Evolutionary conservation across 64 coral and sea anemone genomes (phyloP), one percentile per base, ranked within the genome.

Genomic region (Stichodactyla mertensii): DNA sequence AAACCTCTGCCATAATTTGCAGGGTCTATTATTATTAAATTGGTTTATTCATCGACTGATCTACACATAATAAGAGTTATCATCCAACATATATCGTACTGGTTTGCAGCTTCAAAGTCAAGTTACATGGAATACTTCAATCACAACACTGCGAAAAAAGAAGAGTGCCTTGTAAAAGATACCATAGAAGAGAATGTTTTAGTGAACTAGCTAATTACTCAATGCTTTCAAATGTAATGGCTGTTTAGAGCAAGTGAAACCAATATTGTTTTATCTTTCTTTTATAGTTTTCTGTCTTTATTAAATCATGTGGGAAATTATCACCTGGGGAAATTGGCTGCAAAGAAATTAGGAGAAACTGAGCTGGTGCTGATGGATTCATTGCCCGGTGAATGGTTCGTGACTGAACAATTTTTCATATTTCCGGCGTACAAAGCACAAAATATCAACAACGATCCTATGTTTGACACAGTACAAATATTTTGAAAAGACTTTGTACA

Each of bases 401-500:
- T 74, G 69, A 74, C 24, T 74, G 5, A 74, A 31, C 69, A 74
- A 74, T 74, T 36, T 74, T 74, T 74, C 69, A 31, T 74, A 19
- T 74, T 74, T 74, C 69, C 69, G 69, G 69, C 69, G 23, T 31
- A n/a, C 69, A 74, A 31, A 74, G 64, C 64, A 31, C 69, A 74
- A 74, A 31, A n/a, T 19, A 74, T 74, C 69, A 74, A 74, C 69
- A 74, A 74, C 6, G 69, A 74, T 74, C 24, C 24, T 74, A 74
- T 27, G 69, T 74, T 74, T 74, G 69, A 74, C 69, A 74, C 69
- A 74, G 0, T 74, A 74, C 69, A 74, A 74, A 74, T 74, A 74
- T 74, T 74, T 74, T 74, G 69, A 74, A 74, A 74, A 74, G 69
- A 74, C 7, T 74, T 31, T 74, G 69, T 74, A 74, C 69, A 74